phyloP scores from a whole-genome alignment of 2,797 vertebrate genomes.

The Spinus pinus region DNA sequence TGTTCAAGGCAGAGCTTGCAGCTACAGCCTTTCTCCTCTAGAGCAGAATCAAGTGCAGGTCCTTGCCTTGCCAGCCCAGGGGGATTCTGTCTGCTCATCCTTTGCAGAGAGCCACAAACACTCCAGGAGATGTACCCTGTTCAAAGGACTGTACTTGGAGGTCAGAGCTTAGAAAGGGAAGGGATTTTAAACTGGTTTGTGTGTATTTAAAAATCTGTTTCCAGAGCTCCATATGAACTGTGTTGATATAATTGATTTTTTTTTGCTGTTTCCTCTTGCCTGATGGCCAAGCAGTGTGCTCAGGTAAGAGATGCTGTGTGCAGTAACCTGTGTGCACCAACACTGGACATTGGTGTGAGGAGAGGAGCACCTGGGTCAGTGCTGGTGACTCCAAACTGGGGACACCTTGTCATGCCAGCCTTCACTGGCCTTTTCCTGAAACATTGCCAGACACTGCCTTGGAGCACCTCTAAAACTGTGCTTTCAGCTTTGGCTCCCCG shows the following conservation, averaged over 20 bases:
- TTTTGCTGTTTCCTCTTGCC: neutral
- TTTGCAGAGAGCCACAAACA: neutral
- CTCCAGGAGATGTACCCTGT: neutral
- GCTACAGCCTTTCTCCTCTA: neutral
- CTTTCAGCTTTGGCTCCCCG: neutral
- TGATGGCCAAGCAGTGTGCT: rapidly evolving
- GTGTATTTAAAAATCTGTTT: neutral
- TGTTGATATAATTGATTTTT: neutral
- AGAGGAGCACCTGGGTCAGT: rapidly evolving
- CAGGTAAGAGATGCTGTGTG: neutral
- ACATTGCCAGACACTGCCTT: neutral
- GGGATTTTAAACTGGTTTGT: neutral
- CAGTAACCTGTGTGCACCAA: neutral
- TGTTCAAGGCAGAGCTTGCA: neutral
- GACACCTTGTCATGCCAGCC: neutral
- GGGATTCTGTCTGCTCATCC: neutral
- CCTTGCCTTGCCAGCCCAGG: neutral
- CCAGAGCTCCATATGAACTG: neutral
- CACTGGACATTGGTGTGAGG: neutral
- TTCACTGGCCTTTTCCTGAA: neutral
- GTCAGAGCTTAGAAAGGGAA: neutral
- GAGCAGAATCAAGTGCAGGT: neutral
- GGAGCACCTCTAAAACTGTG: neutral
- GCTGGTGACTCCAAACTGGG: neutral
- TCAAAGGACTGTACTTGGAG: neutral